Conservation (phyloP, 1,140 invertebrate genomes). For the Venturia canescens region DNA sequence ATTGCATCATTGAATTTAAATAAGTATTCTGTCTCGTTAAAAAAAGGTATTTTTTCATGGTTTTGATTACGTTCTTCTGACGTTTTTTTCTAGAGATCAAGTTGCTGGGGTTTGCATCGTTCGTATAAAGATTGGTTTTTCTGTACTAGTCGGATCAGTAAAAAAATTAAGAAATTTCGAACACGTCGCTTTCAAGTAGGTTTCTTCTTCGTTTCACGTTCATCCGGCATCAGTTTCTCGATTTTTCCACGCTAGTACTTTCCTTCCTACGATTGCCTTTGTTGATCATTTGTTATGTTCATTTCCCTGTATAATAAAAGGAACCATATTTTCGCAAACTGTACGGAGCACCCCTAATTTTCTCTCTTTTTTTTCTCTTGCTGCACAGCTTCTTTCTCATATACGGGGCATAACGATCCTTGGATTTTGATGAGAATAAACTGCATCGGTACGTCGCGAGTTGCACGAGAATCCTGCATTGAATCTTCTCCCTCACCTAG, state of each 20-base stretch:
- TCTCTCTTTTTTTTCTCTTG: conserved; percentile 42
- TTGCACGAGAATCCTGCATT: conserved; percentile 47
- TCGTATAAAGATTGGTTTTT: too few relatives aligned
- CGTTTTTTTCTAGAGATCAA: too few relatives aligned
- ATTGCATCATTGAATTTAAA: too few relatives aligned
- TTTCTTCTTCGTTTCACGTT: too few relatives aligned
- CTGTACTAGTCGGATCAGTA: too few relatives aligned
- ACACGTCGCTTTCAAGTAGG: too few relatives aligned
- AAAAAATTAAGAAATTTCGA: too few relatives aligned
- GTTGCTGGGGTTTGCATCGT: too few relatives aligned
- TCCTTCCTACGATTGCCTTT: conserved; percentile 24
- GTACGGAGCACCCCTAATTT: conserved; percentile 47
- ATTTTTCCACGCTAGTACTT: not conserved
- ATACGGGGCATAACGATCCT: conserved; percentile 47
- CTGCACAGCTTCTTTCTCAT: conserved; percentile 64
- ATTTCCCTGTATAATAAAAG: conserved; percentile 61
- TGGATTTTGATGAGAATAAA: conserved; percentile 52
- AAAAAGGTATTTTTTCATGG: too few relatives aligned
- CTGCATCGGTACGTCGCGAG: conserved; percentile 22
- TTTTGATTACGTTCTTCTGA: too few relatives aligned
- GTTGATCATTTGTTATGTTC: conserved; percentile 12
- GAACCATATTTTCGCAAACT: conserved; percentile 65
- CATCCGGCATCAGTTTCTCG: not conserved
- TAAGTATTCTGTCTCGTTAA: too few relatives aligned
- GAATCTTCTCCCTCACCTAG: not conserved